Conservation (phyloP, 2,888 invertebrate genomes). For the Temnothorax unifasciatus region DNA sequence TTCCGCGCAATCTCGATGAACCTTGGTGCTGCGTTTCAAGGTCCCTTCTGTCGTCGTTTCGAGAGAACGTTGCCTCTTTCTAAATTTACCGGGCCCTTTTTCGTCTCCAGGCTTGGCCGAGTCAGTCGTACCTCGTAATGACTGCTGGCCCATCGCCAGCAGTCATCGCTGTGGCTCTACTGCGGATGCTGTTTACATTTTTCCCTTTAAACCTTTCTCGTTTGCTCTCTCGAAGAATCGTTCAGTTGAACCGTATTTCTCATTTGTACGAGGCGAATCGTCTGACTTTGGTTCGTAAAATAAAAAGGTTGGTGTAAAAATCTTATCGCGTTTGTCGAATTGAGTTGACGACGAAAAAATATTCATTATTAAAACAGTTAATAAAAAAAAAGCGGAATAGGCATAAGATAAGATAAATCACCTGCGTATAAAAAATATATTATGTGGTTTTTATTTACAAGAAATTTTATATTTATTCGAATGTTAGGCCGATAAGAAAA, state of each 20-base stretch:
- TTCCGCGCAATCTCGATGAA: conserved; percentile 50
- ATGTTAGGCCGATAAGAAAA: not conserved
- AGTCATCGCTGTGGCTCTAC: conserved; percentile 21
- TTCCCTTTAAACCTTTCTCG: not conserved
- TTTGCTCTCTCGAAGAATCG: not conserved
- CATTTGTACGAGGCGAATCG: not conserved
- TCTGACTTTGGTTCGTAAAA: not conserved
- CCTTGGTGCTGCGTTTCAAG: conserved; percentile 62
- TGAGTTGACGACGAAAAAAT: not conserved
- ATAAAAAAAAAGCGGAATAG: not conserved
- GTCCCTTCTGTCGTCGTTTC: conserved; percentile 38
- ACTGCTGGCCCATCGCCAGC: conserved; percentile 60
- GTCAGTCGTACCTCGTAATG: conserved; percentile 39
- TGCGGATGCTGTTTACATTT: conserved; percentile 33
- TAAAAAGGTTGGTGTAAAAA: not conserved
- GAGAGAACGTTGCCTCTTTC: conserved; percentile 61
- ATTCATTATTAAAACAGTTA: not conserved
- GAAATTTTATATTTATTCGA: not conserved
- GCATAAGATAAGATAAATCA: not conserved
- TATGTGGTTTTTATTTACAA: not conserved
- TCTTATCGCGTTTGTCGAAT: not conserved
- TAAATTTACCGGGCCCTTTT: conserved; percentile 56
- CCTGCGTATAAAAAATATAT: not conserved
- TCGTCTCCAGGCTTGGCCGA: conserved; percentile 38
- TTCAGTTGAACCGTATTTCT: not conserved